Conservation (phyloP, 2,888 invertebrate genomes). For the Mythimna pallens region DNA sequence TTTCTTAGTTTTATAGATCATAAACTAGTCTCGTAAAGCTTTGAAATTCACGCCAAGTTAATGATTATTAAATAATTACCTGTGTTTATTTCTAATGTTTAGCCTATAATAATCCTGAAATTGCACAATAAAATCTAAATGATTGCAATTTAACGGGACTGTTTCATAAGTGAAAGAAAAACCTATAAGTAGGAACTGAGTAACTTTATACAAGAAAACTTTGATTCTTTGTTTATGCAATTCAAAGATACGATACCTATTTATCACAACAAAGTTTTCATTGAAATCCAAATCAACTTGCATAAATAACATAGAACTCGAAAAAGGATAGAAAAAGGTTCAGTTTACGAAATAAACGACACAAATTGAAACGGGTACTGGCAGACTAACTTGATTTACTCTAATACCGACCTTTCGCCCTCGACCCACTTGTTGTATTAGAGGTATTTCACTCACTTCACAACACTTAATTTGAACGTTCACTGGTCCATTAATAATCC, state of each 20-base stretch:
- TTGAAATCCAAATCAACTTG: constrained; percentile 51
- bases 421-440: constrained; percentile 62
- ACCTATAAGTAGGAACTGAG: too few species aligned
- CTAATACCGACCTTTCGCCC: constrained; percentile 69
- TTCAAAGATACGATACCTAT: constrained; percentile 14
- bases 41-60: constrained; percentile 5
- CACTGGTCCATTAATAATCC: constrained; percentile 53
- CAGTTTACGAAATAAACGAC: constrained; percentile 61
- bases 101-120: constrained; percentile 9
- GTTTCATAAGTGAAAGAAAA: neutral
- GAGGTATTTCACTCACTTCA: constrained; percentile 64
- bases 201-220: neutral
- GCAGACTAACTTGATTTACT: constrained; percentile 70
- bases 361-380: constrained; percentile 62
- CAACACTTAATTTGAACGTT: constrained; percentile 59
- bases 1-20: constrained; percentile 19
- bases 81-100: constrained; percentile 6
- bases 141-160: neutral
- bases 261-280: constrained; percentile 43
- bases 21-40: constrained; percentile 23
- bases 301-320: constrained; percentile 51
- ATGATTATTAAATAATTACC: constrained; percentile 5
- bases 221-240: constrained; percentile 6
- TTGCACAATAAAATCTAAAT: neutral
- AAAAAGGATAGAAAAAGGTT: constrained; percentile 59